phyloP scores from a whole-genome alignment of 2,888 invertebrate genomes.

The Thymelicus acteon region DNA sequence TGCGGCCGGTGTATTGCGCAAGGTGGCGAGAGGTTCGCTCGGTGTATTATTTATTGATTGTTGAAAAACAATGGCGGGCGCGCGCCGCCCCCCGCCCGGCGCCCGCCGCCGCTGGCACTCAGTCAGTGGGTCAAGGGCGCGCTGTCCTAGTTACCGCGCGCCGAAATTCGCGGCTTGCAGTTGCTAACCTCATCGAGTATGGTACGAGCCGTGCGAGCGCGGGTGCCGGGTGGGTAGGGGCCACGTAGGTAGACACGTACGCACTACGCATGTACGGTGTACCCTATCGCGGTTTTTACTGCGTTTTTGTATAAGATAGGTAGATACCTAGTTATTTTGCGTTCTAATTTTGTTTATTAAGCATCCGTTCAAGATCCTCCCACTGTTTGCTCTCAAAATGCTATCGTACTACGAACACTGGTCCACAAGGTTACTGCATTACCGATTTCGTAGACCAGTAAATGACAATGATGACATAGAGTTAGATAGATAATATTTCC shows the following conservation, averaged over 20 bases:
- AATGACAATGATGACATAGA: too few relatives aligned
- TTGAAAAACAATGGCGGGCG: conserved; percentile 82
- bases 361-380: not conserved
- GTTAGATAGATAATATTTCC: too few relatives aligned
- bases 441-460: too few relatives aligned
- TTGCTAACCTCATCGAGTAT: conserved; percentile 71
- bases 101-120: conserved; percentile 66
- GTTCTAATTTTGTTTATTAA: not conserved
- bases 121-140: conserved; percentile 83
- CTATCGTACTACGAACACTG: too few relatives aligned
- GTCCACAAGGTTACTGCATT: too few relatives aligned
- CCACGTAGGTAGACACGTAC: conserved; percentile 41
- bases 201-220: not conserved
- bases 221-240: conserved; percentile 62
- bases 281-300: too few relatives aligned
- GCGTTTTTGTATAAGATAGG: not conserved
- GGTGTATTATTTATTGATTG: conserved; percentile 83
- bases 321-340: not conserved
- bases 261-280: too few relatives aligned
- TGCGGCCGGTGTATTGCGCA: conserved; percentile 65
- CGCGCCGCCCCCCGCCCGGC: conserved; percentile 42
- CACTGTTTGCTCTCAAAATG: too few relatives aligned
- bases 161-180: conserved; percentile 80
- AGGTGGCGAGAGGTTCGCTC: conserved; percentile 72
- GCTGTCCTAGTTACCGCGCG: conserved; percentile 78